Percentiles rank a stretch among this genome's conserved stretches.
These are phyloP conservation scores for Sebastes taczanowskii DNA, from an alignment of 2,797 vertebrate genomes.

Conservation along the genomic window DNA sequence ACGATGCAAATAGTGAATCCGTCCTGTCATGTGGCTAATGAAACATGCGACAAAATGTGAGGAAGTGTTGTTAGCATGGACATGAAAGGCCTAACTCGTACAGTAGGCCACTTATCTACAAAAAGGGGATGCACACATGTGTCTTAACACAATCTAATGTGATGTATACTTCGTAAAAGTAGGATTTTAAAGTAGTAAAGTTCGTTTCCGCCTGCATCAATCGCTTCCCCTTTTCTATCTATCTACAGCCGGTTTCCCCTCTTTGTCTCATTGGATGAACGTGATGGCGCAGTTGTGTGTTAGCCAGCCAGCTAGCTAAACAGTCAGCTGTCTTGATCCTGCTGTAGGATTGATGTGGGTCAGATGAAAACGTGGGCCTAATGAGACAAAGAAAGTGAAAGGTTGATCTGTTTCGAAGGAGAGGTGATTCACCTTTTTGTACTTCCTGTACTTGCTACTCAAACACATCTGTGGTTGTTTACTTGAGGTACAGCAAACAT, in stretches of 20 bases:
- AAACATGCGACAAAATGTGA: constrained; percentile 41
- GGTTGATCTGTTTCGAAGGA: neutral
- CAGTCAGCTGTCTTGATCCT: constrained; percentile 29
- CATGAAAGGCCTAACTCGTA: constrained; percentile 49
- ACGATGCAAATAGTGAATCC: neutral
- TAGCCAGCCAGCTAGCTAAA: constrained; percentile 47
- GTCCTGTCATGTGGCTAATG: neutral
- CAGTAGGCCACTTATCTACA: constrained; percentile 27
- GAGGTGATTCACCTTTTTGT: neutral
- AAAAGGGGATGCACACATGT: neutral
- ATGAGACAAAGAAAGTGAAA: constrained; percentile 29
- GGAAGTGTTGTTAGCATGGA: constrained; percentile 53
- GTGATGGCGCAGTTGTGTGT: constrained; percentile 77
- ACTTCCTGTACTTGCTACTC: neutral
- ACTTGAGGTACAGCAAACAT: neutral
- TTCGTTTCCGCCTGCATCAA: neutral
- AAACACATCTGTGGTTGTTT: neutral
- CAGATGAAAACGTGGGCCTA: neutral
- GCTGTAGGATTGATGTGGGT: constrained; percentile 18
- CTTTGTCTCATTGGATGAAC: constrained; percentile 71
- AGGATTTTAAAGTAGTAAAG: neutral
- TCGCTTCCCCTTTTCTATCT: constrained; percentile 11
- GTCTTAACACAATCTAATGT: neutral
- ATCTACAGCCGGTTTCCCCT: constrained; percentile 37
- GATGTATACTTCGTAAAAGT: neutral